Percentiles rank a stretch among this genome's conserved stretches.
Evolutionary conservation across 2,797 vertebrate genomes (phyloP).

Genomic region (Gadopsis bispinosus): DNA sequence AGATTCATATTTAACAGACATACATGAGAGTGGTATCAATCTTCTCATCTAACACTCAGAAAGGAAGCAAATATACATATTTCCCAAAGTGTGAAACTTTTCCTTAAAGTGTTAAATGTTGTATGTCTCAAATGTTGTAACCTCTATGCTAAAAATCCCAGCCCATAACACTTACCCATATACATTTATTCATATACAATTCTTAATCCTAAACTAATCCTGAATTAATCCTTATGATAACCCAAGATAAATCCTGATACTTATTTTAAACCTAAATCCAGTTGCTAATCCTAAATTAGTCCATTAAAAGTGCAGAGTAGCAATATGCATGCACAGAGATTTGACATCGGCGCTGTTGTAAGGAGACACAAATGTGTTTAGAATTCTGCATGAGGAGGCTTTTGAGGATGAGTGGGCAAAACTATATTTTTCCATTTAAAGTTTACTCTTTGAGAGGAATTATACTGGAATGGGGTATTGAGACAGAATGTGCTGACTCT

Average conservation of each 20-base stretch:
- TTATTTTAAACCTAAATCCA: neutral
- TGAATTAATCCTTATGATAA: constrained; percentile 3
- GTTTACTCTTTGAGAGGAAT: constrained; percentile 52
- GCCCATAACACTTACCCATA: neutral
- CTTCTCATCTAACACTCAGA: neutral
- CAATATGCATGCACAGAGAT: constrained; percentile 3
- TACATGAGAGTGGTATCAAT: neutral
- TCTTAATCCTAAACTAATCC: constrained; percentile 5
- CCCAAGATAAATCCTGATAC: neutral
- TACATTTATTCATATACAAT: neutral
- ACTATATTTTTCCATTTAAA: constrained; percentile 64
- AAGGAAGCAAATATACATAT: neutral
- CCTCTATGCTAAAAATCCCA: neutral
- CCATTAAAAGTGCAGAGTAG: neutral
- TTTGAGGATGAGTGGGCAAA: constrained; percentile 33
- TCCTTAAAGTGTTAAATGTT: neutral
- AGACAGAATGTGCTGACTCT: constrained; percentile 71
- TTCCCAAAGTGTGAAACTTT: neutral
- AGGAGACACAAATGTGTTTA: constrained; percentile 50
- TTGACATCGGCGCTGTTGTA: constrained; percentile 28
- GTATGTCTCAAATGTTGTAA: neutral
- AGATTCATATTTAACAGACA: neutral
- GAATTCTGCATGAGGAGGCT: constrained; percentile 17
- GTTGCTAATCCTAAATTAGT: constrained; percentile 13
- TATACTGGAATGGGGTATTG: constrained; percentile 45